phyloP scores from a whole-genome alignment of 2,888 invertebrate genomes.

The Molorchus minor region DNA sequence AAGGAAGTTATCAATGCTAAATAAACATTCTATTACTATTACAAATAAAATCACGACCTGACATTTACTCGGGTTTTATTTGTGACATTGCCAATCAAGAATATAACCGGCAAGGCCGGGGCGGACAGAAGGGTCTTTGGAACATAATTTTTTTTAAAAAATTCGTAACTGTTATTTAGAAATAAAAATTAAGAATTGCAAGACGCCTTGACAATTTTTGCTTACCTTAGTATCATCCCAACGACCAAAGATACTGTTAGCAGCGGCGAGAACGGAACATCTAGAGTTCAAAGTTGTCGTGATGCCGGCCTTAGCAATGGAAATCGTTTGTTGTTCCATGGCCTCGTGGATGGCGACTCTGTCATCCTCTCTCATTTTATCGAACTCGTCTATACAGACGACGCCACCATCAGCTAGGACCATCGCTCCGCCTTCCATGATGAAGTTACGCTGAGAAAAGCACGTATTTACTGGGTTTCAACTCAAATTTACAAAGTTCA shows the following conservation, averaged over 20 bases:
- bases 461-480: too few relatives aligned
- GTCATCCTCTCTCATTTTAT: conserved; percentile 99
- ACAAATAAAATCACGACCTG: background rate
- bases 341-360: conserved; percentile 99
- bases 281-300: conserved; percentile 98
- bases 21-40: background rate
- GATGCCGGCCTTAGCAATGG: conserved; percentile 99
- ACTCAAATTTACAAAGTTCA: too few relatives aligned
- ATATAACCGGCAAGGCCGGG: too few relatives aligned
- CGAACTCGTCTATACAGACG: conserved; percentile 99
- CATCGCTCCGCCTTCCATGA: conserved; percentile 99
- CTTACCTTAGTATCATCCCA: conserved; percentile 94
- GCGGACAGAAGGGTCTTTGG: too few relatives aligned
- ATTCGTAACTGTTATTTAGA: too few relatives aligned
- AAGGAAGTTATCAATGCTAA: conserved; percentile 16
- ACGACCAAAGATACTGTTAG: conserved; percentile 97
- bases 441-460: conserved; percentile 86
- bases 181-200: too few relatives aligned
- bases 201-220: background rate
- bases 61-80: background rate
- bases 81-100: too few relatives aligned
- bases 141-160: too few relatives aligned
- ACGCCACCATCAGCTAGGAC: conserved; percentile 99
- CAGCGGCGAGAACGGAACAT: conserved; percentile 98
- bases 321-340: conserved; percentile 99